phyloP scores from a whole-genome alignment of 2,113 vertebrate species.

The Notothenia coriiceps region DNA sequence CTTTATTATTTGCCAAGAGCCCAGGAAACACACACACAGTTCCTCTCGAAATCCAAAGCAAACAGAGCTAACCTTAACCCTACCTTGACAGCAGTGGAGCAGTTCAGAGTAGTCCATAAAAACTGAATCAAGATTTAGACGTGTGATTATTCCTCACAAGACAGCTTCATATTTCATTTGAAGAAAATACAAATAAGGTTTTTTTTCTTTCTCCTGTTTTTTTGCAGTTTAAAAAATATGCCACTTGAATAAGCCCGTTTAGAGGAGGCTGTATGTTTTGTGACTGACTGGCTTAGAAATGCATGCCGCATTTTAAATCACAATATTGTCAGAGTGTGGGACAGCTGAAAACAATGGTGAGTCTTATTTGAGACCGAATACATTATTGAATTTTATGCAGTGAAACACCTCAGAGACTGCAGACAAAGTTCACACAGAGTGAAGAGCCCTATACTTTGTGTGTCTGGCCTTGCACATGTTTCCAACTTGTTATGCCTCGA shows the following conservation, averaged over 20 bases:
- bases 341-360: conserved; percentile 8
- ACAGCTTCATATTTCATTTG: conserved; percentile 28
- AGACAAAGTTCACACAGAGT: conserved; percentile 16
- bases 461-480: conserved; percentile 11
- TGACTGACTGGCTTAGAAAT: background rate
- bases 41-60: conserved; percentile 62
- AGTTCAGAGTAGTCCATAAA: conserved; percentile 42
- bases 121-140: conserved; percentile 13
- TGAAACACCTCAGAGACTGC: conserved; percentile 22
- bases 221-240: conserved; percentile 20
- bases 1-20: conserved; percentile 60
- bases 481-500: conserved; percentile 15
- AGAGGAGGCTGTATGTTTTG: background rate
- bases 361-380: conserved; percentile 5
- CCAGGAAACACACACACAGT: conserved; percentile 37
- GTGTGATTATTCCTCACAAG: conserved; percentile 30
- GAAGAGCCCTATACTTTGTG: conserved; percentile 3
- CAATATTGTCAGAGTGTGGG: background rate
- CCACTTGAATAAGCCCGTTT: background rate
- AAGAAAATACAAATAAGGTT: conserved; percentile 19
- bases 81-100: conserved; percentile 40
- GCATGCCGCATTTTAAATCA: background rate
- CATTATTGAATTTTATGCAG: conserved; percentile 12
- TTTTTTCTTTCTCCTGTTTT: background rate
- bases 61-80: conserved; percentile 61